Percentiles rank a stretch among this genome's conserved stretches.
phyloP scores from a whole-genome alignment of 2,797 vertebrate species.

The Crypturellus tataupa region DNA sequence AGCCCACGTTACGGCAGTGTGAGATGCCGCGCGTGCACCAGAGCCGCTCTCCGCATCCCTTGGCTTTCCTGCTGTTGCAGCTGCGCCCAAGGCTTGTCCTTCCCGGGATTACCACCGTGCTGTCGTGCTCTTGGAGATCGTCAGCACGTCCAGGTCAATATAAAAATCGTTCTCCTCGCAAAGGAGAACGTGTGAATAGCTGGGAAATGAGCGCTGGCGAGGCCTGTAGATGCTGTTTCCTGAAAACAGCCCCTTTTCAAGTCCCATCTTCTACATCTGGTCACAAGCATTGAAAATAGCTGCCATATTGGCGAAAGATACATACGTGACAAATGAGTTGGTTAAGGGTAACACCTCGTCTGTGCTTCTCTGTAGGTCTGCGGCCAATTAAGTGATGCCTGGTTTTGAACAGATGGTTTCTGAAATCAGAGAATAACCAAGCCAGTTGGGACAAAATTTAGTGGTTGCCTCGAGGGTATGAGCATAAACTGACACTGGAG shows the following conservation, averaged over 20 bases:
- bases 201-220: background rate
- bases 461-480: background rate
- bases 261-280: background rate
- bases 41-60: too few relatives aligned
- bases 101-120: background rate
- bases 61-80: background rate
- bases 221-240: background rate
- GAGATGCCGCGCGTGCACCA: background rate
- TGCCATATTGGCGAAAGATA: background rate
- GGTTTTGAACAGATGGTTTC: slow-evolving; percentile 36
- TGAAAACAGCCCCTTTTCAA: background rate
- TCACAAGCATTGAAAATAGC: background rate
- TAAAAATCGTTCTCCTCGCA: background rate
- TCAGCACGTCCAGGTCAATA: background rate
- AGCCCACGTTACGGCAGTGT: background rate
- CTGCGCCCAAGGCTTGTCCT: background rate
- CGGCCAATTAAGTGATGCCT: background rate
- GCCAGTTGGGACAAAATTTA: background rate
- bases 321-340: fast-evolving
- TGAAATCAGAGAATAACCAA: slow-evolving; percentile 37
- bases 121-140: background rate
- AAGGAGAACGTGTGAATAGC: background rate
- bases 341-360: background rate
- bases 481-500: background rate
- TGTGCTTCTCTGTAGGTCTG: background rate